Evolutionary conservation across 1,140 invertebrate species (phyloP).

Genomic region (Hycleus cichorii): DNA sequence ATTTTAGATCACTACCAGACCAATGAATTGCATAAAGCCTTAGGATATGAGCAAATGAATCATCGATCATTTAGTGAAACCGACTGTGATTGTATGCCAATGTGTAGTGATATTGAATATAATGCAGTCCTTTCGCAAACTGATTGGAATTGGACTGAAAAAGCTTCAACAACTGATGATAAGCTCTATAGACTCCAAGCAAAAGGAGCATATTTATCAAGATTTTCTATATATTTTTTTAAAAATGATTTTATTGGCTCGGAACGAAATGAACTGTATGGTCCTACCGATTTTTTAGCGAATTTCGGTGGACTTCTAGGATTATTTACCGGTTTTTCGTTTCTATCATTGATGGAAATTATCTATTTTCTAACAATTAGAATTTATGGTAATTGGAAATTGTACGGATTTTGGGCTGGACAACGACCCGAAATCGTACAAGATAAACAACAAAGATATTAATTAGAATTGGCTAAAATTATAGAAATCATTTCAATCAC

Average conservation of each 20-base stretch:
- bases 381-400: constrained; percentile 39
- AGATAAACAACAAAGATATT: too few species aligned
- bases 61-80: neutral
- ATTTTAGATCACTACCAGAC: too few species aligned
- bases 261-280: constrained; percentile 52
- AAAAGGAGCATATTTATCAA: neutral
- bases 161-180: neutral
- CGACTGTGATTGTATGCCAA: constrained; percentile 11
- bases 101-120: constrained; percentile 7
- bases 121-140: constrained; percentile 8
- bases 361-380: constrained; percentile 49
- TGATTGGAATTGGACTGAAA: constrained; percentile 5
- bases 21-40: too few species aligned
- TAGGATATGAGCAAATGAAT: constrained; percentile 44
- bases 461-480: too few species aligned
- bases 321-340: constrained; percentile 57
- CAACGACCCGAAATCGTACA: constrained; percentile 40
- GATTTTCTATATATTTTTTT: constrained; percentile 9
- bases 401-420: constrained; percentile 31
- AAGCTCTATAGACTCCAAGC: neutral
- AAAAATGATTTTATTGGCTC: constrained; percentile 55
- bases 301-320: constrained; percentile 58
- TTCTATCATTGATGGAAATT: constrained; percentile 50
- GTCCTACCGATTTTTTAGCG: constrained; percentile 56
- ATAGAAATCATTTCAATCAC: too few species aligned